These are phyloP conservation scores for Platysternon megacephalum DNA, from an alignment of 2,113 vertebrate genomes.

Conservation along the genomic window DNA sequence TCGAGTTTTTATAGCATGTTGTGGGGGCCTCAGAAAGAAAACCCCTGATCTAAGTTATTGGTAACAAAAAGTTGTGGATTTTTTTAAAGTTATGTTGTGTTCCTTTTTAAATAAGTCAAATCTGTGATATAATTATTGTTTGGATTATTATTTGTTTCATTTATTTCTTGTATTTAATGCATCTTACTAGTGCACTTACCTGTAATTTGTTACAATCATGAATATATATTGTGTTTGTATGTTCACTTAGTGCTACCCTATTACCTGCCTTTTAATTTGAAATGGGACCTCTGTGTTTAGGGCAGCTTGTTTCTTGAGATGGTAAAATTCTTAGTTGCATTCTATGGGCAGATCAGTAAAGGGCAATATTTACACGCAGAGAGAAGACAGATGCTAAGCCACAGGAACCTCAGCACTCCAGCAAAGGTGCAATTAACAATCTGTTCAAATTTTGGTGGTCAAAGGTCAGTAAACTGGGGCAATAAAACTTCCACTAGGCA, in stretches of 20 bases:
- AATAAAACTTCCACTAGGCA: background rate
- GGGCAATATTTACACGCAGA: constrained; percentile 23
- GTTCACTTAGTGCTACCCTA: background rate
- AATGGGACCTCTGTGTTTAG: background rate
- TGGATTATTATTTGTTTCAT: background rate
- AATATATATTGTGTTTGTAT: background rate
- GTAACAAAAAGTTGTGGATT: background rate
- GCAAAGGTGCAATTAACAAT: constrained; percentile 28
- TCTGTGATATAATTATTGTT: background rate
- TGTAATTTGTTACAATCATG: background rate
- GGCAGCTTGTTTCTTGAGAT: background rate
- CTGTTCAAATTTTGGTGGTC: constrained; percentile 27
- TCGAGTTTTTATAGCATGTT: no score
- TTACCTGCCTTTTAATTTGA: background rate
- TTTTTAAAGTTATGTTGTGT: background rate
- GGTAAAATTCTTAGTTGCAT: background rate
- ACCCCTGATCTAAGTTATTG: background rate
- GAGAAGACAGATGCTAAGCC: constrained; percentile 12
- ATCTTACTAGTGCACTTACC: background rate
- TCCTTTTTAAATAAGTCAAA: background rate
- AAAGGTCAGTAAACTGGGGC: background rate
- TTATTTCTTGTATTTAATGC: no score
- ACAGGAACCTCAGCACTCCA: background rate
- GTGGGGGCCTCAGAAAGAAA: no score
- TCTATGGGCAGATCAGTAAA: constrained; percentile 22